Evolutionary conservation across 2,113 vertebrate species (phyloP).

Genomic region (Natator depressus): DNA sequence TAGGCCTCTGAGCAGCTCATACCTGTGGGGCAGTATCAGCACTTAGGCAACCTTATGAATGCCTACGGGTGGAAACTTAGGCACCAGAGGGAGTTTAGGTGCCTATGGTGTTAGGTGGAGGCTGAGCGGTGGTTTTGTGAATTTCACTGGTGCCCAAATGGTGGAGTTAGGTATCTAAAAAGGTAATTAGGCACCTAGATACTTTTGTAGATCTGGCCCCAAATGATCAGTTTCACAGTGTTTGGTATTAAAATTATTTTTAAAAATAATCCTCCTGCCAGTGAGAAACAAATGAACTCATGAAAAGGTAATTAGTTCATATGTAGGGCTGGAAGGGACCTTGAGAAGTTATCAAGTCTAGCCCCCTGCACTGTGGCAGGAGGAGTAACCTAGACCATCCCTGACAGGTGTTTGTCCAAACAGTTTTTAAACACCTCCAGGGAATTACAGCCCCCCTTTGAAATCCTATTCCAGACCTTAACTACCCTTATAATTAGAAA

Average conservation of each 20-base stretch:
- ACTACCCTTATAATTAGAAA: too few relatives aligned
- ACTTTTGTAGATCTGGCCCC: neutral
- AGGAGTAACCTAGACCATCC: neutral
- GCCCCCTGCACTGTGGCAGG: too few relatives aligned
- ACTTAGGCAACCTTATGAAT: neutral
- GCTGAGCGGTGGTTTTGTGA: neutral
- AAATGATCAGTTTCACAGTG: neutral
- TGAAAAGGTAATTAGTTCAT: neutral
- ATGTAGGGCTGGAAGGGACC: neutral
- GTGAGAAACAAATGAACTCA: neutral
- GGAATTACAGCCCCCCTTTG: neutral
- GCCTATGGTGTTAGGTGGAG: neutral
- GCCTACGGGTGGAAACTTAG: neutral
- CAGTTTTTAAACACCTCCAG: neutral
- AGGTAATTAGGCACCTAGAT: neutral
- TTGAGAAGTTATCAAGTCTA: neutral
- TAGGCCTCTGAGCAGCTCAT: neutral
- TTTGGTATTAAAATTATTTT: neutral
- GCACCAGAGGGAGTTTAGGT: neutral
- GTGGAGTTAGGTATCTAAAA: neutral
- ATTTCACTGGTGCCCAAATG: neutral
- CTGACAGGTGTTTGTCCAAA: neutral
- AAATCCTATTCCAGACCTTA: neutral
- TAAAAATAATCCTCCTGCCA: neutral
- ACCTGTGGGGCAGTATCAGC: neutral